Evolutionary conservation across 2,797 vertebrate species (phyloP).

Genomic region (Pangasius macronema): DNA sequence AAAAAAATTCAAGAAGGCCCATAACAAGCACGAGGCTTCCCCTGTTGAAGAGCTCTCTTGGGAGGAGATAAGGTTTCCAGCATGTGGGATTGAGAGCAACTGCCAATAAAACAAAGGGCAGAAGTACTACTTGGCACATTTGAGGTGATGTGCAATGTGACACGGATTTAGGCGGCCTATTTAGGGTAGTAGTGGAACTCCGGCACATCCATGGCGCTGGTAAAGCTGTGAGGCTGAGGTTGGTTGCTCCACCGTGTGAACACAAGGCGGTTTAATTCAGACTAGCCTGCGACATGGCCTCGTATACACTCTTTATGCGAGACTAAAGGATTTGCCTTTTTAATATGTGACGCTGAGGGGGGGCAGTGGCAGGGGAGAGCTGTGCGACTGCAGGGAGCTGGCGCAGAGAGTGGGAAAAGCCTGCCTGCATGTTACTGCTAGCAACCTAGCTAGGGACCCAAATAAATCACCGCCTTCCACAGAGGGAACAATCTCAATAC

Average conservation of each 20-base stretch:
- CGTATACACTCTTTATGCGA: slow-evolving; percentile 29
- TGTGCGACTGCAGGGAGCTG: slow-evolving; percentile 39
- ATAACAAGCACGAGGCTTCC: not conserved
- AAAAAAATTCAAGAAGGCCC: not conserved
- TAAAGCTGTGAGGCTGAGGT: not conserved
- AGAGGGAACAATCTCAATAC: slow-evolving; percentile 31
- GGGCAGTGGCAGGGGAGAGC: slow-evolving; percentile 36
- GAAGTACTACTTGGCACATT: not conserved
- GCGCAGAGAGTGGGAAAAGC: slow-evolving; percentile 44
- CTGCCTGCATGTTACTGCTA: slow-evolving; percentile 45
- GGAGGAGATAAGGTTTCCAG: slow-evolving; percentile 34
- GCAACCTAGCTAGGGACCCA: slow-evolving; percentile 51
- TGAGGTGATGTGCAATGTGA: not conserved
- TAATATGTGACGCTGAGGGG: slow-evolving; percentile 50
- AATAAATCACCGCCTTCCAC: slow-evolving; percentile 50
- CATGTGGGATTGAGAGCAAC: slow-evolving; percentile 12
- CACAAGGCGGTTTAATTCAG: slow-evolving; percentile 14
- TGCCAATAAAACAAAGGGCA: slow-evolving; percentile 24
- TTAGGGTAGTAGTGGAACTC: not conserved
- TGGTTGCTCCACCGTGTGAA: not conserved
- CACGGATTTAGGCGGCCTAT: not conserved
- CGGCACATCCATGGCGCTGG: not conserved
- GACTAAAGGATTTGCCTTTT: slow-evolving; percentile 50
- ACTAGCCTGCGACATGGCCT: not conserved
- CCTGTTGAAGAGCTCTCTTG: slow-evolving; percentile 26